phyloP scores from a whole-genome alignment of 2,888 invertebrate genomes.

The Diogma glabrata region DNA sequence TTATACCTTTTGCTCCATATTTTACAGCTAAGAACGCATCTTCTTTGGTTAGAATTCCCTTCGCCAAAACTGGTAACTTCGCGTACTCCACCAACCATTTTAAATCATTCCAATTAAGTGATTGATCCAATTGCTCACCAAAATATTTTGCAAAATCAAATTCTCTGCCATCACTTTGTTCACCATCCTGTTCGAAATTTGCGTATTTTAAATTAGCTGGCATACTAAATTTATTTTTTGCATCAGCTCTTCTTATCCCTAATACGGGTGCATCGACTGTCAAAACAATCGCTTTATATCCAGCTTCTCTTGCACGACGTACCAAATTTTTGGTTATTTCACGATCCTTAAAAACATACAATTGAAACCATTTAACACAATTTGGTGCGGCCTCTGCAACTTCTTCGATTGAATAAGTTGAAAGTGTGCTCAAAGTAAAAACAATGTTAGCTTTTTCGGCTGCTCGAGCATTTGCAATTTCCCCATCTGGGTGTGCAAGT shows the following conservation, averaged over 20 bases:
- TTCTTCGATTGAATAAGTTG: conserved; percentile 81
- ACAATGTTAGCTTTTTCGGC: conserved; percentile 62
- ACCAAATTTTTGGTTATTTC: conserved; percentile 62
- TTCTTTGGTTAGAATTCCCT: conserved; percentile 76
- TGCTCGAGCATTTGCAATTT: conserved; percentile 72
- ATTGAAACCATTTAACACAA: conserved; percentile 78
- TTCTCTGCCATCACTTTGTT: conserved; percentile 28
- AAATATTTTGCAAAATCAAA: conserved; percentile 75
- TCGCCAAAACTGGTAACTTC: conserved; percentile 66
- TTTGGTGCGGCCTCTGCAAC: conserved; percentile 65
- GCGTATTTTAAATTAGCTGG: conserved; percentile 72
- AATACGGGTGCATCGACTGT: conserved; percentile 85
- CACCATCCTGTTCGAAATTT: conserved; percentile 55
- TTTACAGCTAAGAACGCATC: conserved; percentile 69
- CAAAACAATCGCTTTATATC: conserved; percentile 76
- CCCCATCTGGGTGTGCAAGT: conserved; percentile 84
- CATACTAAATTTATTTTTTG: conserved; percentile 70
- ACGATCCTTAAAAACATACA: conserved; percentile 82
- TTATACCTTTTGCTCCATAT: conserved; percentile 63
- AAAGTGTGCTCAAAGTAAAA: conserved; percentile 73
- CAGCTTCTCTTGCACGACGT: conserved; percentile 63
- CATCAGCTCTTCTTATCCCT: conserved; percentile 70
- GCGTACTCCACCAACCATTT: conserved; percentile 73
- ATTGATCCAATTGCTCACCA: conserved; percentile 61
- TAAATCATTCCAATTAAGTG: conserved; percentile 78